phyloP scores from a whole-genome alignment of 2,797 vertebrate species.

The Paramormyrops hopkinsi region DNA sequence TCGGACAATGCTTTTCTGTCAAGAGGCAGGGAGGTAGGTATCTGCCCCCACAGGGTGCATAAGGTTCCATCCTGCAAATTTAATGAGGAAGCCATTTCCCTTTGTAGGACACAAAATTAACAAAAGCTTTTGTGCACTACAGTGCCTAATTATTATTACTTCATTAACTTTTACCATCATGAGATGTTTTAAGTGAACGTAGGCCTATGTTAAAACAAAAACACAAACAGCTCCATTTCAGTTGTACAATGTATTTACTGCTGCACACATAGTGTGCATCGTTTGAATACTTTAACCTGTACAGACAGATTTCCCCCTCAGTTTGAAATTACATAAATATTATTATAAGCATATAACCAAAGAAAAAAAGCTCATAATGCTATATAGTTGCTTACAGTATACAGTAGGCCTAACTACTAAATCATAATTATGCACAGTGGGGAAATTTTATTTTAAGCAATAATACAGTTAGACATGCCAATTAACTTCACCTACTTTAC shows the following conservation, averaged over 20 bases:
- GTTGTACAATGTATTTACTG: neutral
- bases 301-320: neutral
- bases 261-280: neutral
- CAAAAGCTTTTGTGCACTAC: neutral
- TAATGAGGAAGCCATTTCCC: conserved; percentile 31
- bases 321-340: neutral
- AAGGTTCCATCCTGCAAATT: conserved; percentile 38
- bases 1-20: conserved; percentile 20
- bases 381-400: neutral
- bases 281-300: neutral
- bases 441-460: neutral
- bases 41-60: conserved; percentile 25
- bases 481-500: neutral
- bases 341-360: neutral
- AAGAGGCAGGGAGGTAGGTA: conserved; percentile 3
- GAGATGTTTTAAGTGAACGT: neutral
- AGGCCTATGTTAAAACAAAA: neutral
- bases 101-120: neutral
- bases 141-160: neutral
- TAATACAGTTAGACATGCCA: neutral
- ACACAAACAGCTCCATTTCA: neutral
- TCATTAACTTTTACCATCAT: neutral
- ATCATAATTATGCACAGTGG: neutral
- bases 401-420: neutral
- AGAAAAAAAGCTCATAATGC: neutral